Evolutionary conservation across 2,113 vertebrate genomes (phyloP).

Genomic region (Pyrgilauda ruficollis): DNA sequence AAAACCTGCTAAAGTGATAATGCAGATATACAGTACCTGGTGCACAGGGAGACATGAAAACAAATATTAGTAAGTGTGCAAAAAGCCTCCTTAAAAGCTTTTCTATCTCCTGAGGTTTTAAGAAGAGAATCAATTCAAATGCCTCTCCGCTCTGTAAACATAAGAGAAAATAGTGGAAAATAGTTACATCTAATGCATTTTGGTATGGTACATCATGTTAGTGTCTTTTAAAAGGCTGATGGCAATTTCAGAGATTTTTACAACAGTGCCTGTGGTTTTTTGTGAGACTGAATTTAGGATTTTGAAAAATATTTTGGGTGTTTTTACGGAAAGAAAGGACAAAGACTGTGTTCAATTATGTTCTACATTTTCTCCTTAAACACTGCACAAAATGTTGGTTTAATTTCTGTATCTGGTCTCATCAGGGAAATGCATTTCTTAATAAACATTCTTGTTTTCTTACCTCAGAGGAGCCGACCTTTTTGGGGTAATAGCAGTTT

Average conservation of each 20-base stretch:
- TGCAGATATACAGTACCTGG: background rate
- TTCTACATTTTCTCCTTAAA: background rate
- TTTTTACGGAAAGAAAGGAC: background rate
- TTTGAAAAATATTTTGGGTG: accelerated
- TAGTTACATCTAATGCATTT: conserved; percentile 1
- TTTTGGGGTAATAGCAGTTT: background rate
- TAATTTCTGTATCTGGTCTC: background rate
- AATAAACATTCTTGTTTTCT: background rate
- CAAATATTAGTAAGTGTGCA: conserved; percentile 40
- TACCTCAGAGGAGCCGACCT: background rate
- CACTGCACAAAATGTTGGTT: background rate
- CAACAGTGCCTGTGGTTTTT: background rate
- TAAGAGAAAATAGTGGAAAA: background rate
- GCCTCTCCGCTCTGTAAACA: background rate
- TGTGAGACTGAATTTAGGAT: background rate
- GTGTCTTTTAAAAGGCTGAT: background rate
- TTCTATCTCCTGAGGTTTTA: conserved; percentile 40
- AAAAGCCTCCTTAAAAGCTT: conserved; percentile 60
- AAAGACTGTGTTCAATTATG: background rate
- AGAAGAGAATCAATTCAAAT: conserved; percentile 33
- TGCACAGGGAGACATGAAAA: conserved; percentile 6
- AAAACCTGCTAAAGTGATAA: conserved; percentile 10
- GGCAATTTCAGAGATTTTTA: background rate
- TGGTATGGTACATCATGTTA: background rate
- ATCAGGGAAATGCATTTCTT: background rate